Percentiles rank a stretch among this genome's conserved stretches.
phyloP scores from a whole-genome alignment of 2,113 vertebrate species.

The Gavia stellata region DNA sequence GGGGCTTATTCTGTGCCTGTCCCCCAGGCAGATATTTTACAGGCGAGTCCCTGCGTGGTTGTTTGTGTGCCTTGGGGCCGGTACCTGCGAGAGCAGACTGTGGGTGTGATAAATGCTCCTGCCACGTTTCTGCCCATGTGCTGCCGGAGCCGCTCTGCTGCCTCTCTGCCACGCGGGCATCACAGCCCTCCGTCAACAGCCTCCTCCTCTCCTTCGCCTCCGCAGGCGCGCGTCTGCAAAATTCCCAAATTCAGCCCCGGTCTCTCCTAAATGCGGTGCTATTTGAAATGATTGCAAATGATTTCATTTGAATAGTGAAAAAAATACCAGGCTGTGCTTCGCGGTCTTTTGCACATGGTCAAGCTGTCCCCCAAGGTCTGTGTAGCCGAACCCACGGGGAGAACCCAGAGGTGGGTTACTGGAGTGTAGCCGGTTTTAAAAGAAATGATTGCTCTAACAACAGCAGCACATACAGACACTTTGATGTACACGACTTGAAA shows the following conservation, averaged over 20 bases:
- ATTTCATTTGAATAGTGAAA: neutral
- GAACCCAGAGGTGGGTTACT: neutral
- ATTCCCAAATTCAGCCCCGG: neutral
- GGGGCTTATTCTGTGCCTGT: neutral
- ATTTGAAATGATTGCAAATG: neutral
- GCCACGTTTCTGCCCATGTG: accelerated
- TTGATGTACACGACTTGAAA: neutral
- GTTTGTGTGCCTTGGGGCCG: neutral
- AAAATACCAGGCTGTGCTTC: neutral
- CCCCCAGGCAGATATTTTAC: neutral
- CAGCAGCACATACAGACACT: neutral
- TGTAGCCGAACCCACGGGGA: neutral
- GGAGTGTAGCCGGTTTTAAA: neutral
- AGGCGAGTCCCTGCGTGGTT: neutral
- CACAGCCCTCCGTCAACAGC: neutral
- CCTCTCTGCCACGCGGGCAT: neutral
- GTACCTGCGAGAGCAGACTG: neutral
- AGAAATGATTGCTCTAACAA: neutral
- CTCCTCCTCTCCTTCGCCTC: neutral
- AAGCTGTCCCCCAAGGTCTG: neutral
- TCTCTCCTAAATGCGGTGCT: neutral
- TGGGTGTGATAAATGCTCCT: neutral
- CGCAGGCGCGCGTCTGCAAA: neutral
- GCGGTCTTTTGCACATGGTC: neutral
- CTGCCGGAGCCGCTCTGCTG: neutral